These are phyloP conservation scores for Pocillopora grandis DNA, from an alignment of 92 coral and sea anemone genomes.

Conservation along the genomic window DNA sequence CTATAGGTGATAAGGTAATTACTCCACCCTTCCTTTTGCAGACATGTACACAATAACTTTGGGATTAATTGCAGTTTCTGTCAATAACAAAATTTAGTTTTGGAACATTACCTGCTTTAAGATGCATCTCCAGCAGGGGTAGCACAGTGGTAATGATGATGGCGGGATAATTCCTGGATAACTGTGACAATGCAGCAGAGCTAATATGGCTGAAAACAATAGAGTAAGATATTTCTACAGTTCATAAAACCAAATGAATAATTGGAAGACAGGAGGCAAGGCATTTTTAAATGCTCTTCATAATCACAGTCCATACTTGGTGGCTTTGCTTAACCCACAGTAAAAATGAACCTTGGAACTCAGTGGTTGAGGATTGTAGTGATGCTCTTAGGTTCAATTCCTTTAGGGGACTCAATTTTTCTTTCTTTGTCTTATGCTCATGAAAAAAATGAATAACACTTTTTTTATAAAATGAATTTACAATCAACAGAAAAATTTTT, in stretches of 20 bases:
- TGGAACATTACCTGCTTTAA: constrained; percentile 49
- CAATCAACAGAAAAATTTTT: too few species aligned
- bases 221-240: background rate
- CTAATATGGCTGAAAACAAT: constrained; percentile 72
- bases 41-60: background rate
- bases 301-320: too few species aligned
- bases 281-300: background rate
- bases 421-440: too few species aligned
- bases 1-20: too few species aligned
- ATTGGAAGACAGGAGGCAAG: background rate
- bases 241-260: background rate
- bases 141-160: constrained; percentile 52
- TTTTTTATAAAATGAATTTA: too few species aligned
- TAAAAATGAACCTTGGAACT: too few species aligned
- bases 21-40: too few species aligned
- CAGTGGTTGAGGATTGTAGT: too few species aligned
- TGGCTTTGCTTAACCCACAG: too few species aligned
- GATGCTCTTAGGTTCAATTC: too few species aligned
- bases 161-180: constrained; percentile 65
- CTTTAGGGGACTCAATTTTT: too few species aligned
- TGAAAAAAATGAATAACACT: too few species aligned
- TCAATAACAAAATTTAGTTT: background rate
- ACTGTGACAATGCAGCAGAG: constrained; percentile 75
- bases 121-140: constrained; percentile 46
- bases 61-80: background rate